Conservation (phyloP, 2,797 vertebrate species). For the Bovichtus diacanthus region DNA sequence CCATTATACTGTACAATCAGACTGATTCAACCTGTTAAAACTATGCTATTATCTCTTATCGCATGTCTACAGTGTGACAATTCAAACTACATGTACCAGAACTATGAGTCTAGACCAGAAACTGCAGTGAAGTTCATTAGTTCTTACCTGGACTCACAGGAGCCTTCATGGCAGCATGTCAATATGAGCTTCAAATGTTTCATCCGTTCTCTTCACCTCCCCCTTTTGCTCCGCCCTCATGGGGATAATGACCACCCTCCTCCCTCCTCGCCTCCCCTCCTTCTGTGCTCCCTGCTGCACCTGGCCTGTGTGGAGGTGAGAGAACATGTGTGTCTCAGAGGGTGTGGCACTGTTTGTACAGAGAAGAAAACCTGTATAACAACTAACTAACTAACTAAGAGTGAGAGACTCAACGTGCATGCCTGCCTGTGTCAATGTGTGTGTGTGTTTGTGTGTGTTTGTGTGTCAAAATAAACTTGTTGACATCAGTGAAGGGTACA, state of each 20-base stretch:
- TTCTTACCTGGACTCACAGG: constrained; percentile 76
- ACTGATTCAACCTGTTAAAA: constrained; percentile 9
- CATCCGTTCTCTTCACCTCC: constrained; percentile 58
- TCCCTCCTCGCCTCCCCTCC: background rate
- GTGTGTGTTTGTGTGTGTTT: constrained; percentile 31
- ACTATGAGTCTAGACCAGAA: background rate
- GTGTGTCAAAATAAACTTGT: background rate
- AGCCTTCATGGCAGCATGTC: constrained; percentile 67
- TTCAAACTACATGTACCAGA: background rate
- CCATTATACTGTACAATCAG: background rate
- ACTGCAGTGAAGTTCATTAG: constrained; percentile 3
- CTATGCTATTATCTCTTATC: background rate
- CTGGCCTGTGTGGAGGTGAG: constrained; percentile 70
- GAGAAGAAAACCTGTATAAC: constrained; percentile 69
- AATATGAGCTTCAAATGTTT: constrained; percentile 68
- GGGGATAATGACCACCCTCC: constrained; percentile 53
- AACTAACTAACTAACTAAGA: constrained; percentile 7
- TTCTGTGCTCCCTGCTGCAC: constrained; percentile 67
- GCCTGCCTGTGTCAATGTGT: background rate
- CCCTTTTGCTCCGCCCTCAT: constrained; percentile 70
- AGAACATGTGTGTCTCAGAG: constrained; percentile 48
- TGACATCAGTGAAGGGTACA: background rate
- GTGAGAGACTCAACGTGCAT: constrained; percentile 11
- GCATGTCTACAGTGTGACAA: background rate
- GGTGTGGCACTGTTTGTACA: constrained; percentile 71